A percentile compares a stretch with the other conserved stretches of the same genome.
Evolutionary conservation across 2,113 vertebrate species (phyloP).

Genomic region (Daboia siamensis): DNA sequence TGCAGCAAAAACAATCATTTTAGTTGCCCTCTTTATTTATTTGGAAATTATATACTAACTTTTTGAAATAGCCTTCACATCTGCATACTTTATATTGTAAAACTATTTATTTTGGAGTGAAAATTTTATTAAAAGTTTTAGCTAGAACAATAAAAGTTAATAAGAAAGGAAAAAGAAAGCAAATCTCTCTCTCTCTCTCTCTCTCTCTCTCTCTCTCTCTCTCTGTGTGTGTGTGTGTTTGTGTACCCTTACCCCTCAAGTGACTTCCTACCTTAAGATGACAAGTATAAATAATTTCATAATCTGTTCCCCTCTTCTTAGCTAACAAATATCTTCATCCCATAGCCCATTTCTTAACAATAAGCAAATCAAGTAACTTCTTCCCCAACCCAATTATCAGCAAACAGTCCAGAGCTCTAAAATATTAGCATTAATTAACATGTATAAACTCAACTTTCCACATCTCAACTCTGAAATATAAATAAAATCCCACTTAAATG

Average conservation of each 20-base stretch:
- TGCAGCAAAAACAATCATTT: neutral
- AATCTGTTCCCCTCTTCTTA: neutral
- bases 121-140: neutral
- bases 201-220: too few relatives aligned
- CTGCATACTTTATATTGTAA: neutral
- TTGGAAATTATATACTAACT: slow-evolving; percentile 59
- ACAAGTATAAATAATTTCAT: neutral
- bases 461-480: neutral
- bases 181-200: too few relatives aligned
- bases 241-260: neutral
- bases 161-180: neutral
- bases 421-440: neutral
- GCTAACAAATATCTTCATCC: neutral
- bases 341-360: neutral
- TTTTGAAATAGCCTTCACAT: slow-evolving; percentile 15
- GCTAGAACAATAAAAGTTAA: neutral
- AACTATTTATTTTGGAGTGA: neutral
- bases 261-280: neutral
- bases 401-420: neutral
- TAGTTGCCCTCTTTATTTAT: slow-evolving; percentile 2
- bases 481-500: neutral
- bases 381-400: neutral
- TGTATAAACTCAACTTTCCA: neutral
- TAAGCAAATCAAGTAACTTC: neutral
- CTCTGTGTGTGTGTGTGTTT: neutral